Conservation (phyloP, 35 echinoderm and acorn worm species). For the Amphiura filiformis region DNA sequence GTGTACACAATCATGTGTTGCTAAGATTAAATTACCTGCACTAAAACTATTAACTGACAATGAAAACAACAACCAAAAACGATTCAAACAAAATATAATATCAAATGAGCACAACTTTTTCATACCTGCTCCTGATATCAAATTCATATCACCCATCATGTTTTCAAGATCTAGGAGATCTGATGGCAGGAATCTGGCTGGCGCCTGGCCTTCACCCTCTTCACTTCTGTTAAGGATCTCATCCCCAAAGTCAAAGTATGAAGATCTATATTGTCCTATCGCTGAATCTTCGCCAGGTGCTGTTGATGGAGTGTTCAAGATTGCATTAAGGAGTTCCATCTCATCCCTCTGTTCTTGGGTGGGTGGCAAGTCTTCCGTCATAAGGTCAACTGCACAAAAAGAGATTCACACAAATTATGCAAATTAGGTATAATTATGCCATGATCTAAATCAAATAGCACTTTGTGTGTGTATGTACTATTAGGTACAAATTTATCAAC, state of each 20-base stretch:
- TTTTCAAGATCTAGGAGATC: constrained; percentile 74
- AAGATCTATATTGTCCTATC: not conserved
- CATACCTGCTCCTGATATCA: constrained; percentile 17
- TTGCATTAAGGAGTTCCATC: constrained; percentile 86
- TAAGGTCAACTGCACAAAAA: constrained; percentile 42
- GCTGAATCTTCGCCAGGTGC: constrained; percentile 40
- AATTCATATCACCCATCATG: constrained; percentile 39
- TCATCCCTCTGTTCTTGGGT: constrained; percentile 68
- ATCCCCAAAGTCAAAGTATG: constrained; percentile 42
- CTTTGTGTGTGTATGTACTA: too few relatives aligned
- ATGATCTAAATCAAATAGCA: too few relatives aligned
- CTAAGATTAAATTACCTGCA: too few relatives aligned
- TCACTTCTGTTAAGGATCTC: not conserved
- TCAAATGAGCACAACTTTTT: too few relatives aligned
- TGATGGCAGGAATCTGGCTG: constrained; percentile 69
- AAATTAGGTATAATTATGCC: too few relatives aligned
- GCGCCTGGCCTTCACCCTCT: not conserved
- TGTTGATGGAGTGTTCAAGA: constrained; percentile 81
- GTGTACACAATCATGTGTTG: too few relatives aligned
- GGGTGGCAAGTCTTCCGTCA: constrained; percentile 53
- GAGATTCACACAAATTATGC: not conserved
- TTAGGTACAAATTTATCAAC: too few relatives aligned
- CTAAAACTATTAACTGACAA: too few relatives aligned
- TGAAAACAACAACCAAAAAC: too few relatives aligned
- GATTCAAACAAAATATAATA: too few relatives aligned